phyloP scores from a whole-genome alignment of 1,140 invertebrate genomes.

The Heterodera carotae region DNA sequence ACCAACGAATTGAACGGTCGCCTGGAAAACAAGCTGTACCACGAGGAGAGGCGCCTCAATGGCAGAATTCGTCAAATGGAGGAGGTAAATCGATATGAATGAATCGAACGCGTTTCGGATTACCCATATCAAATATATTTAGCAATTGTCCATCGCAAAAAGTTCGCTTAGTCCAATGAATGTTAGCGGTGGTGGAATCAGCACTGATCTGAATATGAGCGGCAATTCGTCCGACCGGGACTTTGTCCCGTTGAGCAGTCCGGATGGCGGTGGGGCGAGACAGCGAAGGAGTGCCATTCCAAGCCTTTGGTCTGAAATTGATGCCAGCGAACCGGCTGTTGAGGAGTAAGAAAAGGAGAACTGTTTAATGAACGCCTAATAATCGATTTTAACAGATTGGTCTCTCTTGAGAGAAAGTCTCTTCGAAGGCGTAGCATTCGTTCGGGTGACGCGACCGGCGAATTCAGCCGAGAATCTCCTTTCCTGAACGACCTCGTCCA shows the following conservation, averaged over 20 bases:
- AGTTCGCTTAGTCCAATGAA: slow-evolving; percentile 39
- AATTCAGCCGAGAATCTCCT: slow-evolving; percentile 12
- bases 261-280: background rate
- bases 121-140: slow-evolving; percentile 10
- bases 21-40: slow-evolving; percentile 44
- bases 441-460: background rate
- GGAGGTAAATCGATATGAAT: slow-evolving; percentile 28
- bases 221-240: slow-evolving; percentile 43
- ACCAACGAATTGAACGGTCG: slow-evolving; percentile 37
- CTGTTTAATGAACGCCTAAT: background rate
- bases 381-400: slow-evolving; percentile 7
- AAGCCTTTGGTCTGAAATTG: slow-evolving; percentile 42
- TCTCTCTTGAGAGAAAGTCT: slow-evolving; percentile 16
- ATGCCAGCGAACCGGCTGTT: slow-evolving; percentile 19
- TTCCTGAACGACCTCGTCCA: slow-evolving; percentile 25
- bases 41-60: slow-evolving; percentile 37
- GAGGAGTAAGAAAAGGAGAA: slow-evolving; percentile 8
- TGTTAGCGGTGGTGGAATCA: slow-evolving; percentile 26
- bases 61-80: slow-evolving; percentile 38
- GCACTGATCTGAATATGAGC: slow-evolving; percentile 42
- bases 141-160: slow-evolving; percentile 34
- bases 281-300: slow-evolving; percentile 5
- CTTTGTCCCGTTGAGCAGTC: slow-evolving; percentile 26
- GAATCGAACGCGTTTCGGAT: background rate
- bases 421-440: slow-evolving; percentile 17